Conservation (phyloP, 2,113 vertebrate genomes). For the Mobula birostris region DNA sequence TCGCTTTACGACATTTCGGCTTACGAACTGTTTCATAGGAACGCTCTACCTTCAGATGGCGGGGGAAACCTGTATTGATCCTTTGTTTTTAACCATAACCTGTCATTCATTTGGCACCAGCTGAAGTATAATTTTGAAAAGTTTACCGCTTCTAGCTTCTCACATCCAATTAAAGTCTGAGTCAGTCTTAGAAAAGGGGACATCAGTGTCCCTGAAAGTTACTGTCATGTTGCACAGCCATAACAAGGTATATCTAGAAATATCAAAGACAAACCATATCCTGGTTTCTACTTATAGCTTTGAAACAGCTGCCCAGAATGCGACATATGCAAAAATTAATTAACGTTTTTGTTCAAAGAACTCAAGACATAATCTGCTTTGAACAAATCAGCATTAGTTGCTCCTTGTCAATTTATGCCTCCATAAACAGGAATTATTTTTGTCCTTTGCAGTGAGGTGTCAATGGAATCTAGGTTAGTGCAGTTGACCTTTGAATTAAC, state of each 20-base stretch:
- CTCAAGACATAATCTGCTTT: not conserved
- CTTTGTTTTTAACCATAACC: too few species aligned
- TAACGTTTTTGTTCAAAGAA: not conserved
- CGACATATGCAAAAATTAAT: not conserved
- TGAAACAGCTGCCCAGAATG: not conserved
- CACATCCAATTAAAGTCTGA: too few species aligned
- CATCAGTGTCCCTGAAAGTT: not conserved
- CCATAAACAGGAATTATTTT: not conserved
- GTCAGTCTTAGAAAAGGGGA: too few species aligned
- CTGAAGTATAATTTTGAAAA: too few species aligned
- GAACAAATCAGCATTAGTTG: not conserved
- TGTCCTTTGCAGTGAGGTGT: not conserved
- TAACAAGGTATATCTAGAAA: not conserved
- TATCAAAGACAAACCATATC: not conserved
- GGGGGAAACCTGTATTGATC: too few species aligned
- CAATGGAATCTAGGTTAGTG: not conserved
- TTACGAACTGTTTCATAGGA: too few species aligned
- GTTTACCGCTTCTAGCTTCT: too few species aligned
- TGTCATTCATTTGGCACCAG: too few species aligned
- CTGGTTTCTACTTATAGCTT: not conserved
- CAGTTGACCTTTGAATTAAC: not conserved
- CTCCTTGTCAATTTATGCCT: not conserved
- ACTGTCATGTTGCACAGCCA: not conserved
- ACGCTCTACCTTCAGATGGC: too few species aligned
- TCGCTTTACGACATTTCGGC: too few species aligned